Conservation (phyloP, 2,888 invertebrate genomes). For the Chalcosyrphus nemorum region DNA sequence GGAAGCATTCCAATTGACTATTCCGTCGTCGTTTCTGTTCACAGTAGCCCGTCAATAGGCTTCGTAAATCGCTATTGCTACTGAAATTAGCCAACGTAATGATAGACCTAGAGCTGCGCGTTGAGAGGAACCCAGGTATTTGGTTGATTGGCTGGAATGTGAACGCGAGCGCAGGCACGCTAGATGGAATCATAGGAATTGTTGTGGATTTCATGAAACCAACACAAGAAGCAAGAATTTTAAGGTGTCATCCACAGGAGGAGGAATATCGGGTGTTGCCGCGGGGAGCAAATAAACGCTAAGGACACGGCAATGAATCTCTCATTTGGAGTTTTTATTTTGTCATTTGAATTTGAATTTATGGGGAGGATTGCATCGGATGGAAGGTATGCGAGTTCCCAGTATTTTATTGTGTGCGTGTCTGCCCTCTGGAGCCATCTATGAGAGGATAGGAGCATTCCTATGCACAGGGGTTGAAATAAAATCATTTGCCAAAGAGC, state of each 20-base stretch:
- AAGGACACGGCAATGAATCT: background rate
- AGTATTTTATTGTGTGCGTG: background rate
- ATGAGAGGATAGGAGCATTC: background rate
- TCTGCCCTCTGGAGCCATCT: background rate
- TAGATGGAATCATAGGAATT: conserved; percentile 44
- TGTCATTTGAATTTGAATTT: conserved; percentile 5
- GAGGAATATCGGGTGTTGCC: background rate
- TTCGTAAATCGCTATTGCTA: conserved; percentile 45
- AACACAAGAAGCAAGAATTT: conserved; percentile 17
- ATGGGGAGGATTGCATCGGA: background rate
- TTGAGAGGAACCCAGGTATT: conserved; percentile 31
- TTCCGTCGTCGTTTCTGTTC: conserved; percentile 15
- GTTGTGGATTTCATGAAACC: background rate
- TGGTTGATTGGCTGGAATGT: conserved; percentile 60
- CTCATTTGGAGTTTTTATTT: background rate
- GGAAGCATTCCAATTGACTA: conserved; percentile 54
- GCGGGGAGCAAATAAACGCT: background rate
- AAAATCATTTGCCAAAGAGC: too few species aligned
- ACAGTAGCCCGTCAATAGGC: conserved; percentile 35
- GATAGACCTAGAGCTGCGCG: conserved; percentile 42
- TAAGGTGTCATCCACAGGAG: conserved; percentile 8
- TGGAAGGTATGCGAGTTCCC: background rate
- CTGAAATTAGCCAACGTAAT: conserved; percentile 66
- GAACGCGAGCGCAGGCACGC: conserved; percentile 14
- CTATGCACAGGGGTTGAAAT: too few species aligned